These are phyloP conservation scores for Eulemur macaco DNA, from an alignment of 2,113 vertebrate genomes.

Conservation along the genomic window DNA sequence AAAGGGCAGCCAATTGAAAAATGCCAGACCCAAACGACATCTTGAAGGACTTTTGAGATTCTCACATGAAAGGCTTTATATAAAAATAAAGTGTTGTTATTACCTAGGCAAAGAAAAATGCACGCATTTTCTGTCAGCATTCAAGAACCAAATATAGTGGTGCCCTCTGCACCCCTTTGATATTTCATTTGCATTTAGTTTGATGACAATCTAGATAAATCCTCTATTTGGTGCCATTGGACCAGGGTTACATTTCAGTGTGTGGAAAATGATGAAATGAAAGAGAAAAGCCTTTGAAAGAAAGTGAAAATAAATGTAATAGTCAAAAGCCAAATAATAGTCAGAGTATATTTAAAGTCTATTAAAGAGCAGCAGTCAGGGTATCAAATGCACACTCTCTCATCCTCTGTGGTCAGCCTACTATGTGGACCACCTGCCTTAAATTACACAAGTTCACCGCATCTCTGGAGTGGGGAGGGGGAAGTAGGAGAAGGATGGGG, in stretches of 20 bases:
- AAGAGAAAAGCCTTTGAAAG: conserved; percentile 71
- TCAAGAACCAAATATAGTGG: conserved; percentile 60
- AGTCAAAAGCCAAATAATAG: conserved; percentile 67
- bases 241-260: conserved; percentile 68
- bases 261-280: conserved; percentile 66
- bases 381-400: conserved; percentile 64
- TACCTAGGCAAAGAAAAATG: conserved; percentile 78
- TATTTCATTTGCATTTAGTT: conserved; percentile 65
- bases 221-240: conserved; percentile 56
- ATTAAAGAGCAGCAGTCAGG: conserved; percentile 72
- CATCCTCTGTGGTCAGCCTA: conserved; percentile 60
- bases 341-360: conserved; percentile 64
- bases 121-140: conserved; percentile 70
- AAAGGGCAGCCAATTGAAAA: conserved; percentile 72
- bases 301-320: conserved; percentile 76
- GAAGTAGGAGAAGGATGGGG: conserved; percentile 9
- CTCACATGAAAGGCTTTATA: conserved; percentile 77
- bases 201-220: conserved; percentile 71
- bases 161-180: conserved; percentile 59
- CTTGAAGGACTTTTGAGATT: conserved; percentile 71
- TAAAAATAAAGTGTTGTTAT: conserved; percentile 75
- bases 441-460: conserved; percentile 61
- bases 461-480: conserved; percentile 10
- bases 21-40: conserved; percentile 68
- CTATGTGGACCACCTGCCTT: conserved; percentile 69